Base-by-base conservation (phyloP, 1,140 invertebrate species). In the Paralvinella palmiformis region DNA sequence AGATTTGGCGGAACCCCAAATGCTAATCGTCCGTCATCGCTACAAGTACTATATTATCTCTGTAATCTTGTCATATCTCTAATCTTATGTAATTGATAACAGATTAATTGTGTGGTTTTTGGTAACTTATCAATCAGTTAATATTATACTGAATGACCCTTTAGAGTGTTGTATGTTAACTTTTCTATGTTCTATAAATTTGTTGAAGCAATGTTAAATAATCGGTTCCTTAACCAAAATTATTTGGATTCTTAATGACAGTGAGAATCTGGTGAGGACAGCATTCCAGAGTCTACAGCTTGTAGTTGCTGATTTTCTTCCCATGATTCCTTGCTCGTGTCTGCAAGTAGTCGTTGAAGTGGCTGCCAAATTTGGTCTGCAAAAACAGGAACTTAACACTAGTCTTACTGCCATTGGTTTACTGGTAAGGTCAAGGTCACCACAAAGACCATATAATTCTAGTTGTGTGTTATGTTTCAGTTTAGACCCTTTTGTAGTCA, bases 301-400 rank as follows among this genome's bases (percentile, higher is more conserved):
- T 65, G 92, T 98, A 33, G 91, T 97, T n/a, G 96, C 94, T 2
- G 96, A 99, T 80, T 95, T 94, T 79, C 83, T 94, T 65, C 90
- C 89, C 68, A 85, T 91, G 68, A 89, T 97, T 87, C 86, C 92
- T 68, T 88, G 89, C 85, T 79, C 88, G 72, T 89, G 94, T 79
- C 85, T 98, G 67, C 89, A 94, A 37, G 82, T 92, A 2, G 93
- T 93, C 74, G 89, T 98, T 10, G 91, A 95, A 72, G 94, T 95
- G 3, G 92, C 94, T 24, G 91, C 94, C 0, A 93, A 92, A 75
- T 99, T 98, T 83, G 95, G 94, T 0, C 88, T 89, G 10, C 96
- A 99, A 82, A 94, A 91, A 31, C 91, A 95, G 79, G 95, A 99
- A 81, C 82, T 98, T 20, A 99, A 99, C 82, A 96, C 99, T 71